phyloP scores from a whole-genome alignment of 2,113 vertebrate genomes.

The Aptenodytes patagonicus region DNA sequence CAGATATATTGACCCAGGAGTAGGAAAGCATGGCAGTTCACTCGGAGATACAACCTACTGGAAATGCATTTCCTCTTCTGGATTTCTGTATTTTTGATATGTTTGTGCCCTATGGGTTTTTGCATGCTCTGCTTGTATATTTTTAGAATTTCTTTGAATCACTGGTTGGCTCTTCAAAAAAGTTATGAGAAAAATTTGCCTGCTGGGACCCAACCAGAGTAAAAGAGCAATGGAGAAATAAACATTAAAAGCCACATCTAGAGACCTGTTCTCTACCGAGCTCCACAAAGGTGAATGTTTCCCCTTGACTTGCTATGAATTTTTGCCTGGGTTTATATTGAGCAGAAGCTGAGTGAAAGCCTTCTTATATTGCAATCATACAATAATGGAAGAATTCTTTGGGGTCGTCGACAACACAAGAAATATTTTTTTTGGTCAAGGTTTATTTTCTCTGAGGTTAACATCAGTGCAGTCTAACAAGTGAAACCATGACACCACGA shows the following conservation, averaged over 20 bases:
- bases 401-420: accelerated
- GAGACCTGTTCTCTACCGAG: not conserved
- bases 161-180: not conserved
- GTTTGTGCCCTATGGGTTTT: not conserved
- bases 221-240: not conserved
- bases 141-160: not conserved
- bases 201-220: not conserved
- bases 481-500: not conserved
- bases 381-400: not conserved
- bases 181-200: not conserved
- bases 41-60: not conserved
- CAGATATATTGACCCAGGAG: not conserved
- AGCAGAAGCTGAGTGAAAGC: not conserved
- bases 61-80: not conserved
- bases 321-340: accelerated
- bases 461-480: not conserved
- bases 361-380: not conserved
- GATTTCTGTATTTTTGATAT: not conserved
- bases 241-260: not conserved
- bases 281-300: not conserved
- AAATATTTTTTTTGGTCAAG: not conserved
- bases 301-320: not conserved
- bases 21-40: not conserved
- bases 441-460: not conserved
- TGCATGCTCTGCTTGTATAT: not conserved